Conservation (phyloP, 2,113 vertebrate species). For the Triplophysa tibetana region DNA sequence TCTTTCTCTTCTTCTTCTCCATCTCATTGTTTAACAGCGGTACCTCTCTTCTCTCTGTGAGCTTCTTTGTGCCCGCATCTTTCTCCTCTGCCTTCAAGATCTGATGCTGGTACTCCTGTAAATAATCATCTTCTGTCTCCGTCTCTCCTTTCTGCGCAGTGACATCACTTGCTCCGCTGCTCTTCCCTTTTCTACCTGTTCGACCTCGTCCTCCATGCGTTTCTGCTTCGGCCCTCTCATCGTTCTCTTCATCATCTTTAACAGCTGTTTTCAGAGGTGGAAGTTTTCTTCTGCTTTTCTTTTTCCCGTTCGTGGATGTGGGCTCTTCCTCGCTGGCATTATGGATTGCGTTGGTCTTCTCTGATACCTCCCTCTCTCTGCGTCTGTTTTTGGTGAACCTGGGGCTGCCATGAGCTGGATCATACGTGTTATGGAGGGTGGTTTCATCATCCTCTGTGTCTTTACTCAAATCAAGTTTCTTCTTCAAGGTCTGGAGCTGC, state of each 20-base stretch:
- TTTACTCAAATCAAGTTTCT: slow-evolving; percentile 77
- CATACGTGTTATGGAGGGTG: slow-evolving; percentile 74
- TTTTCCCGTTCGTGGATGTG: slow-evolving; percentile 63
- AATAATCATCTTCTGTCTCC: slow-evolving; percentile 75
- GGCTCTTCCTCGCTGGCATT: slow-evolving; percentile 64
- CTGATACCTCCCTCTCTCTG: slow-evolving; percentile 68
- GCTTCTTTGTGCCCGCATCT: slow-evolving; percentile 73
- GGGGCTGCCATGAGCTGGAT: slow-evolving; percentile 75
- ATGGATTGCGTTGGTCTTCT: slow-evolving; percentile 75
- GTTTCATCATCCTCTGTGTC: slow-evolving; percentile 74
- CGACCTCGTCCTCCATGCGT: slow-evolving; percentile 59
- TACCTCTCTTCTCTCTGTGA: slow-evolving; percentile 62
- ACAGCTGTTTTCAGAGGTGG: slow-evolving; percentile 54
- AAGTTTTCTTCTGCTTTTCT: slow-evolving; percentile 72
- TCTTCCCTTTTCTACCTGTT: slow-evolving; percentile 71
- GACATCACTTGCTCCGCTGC: slow-evolving; percentile 57
- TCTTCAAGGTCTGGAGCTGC: slow-evolving; percentile 82
- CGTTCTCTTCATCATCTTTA: slow-evolving; percentile 62
- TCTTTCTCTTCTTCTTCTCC: slow-evolving; percentile 85
- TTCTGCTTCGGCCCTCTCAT: slow-evolving; percentile 53
- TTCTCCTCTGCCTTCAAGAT: slow-evolving; percentile 80
- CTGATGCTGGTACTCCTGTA: slow-evolving; percentile 82
- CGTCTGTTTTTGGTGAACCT: slow-evolving; percentile 78
- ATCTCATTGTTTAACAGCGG: slow-evolving; percentile 74
- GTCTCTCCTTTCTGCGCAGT: slow-evolving; percentile 57